These are phyloP conservation scores for Trogon melanurus DNA, from an alignment of 2,113 vertebrate genomes.

Conservation along the genomic window DNA sequence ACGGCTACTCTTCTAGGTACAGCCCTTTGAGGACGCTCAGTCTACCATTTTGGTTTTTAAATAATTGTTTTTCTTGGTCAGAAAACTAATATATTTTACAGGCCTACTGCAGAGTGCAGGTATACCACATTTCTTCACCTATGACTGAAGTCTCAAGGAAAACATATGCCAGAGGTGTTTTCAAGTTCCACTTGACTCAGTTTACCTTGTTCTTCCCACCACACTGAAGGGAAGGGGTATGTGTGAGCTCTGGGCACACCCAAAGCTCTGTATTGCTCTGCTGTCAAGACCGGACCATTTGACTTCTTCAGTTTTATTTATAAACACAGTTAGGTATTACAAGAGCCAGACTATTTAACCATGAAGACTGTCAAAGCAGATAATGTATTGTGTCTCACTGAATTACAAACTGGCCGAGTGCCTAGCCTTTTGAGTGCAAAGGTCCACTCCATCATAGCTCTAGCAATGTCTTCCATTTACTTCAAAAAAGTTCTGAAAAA, in stretches of 20 bases:
- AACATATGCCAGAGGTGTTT: not conserved
- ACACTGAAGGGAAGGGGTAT: not conserved
- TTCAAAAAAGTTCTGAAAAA: not conserved
- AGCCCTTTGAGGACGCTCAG: not conserved
- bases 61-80: not conserved
- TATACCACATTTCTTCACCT: not conserved
- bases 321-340: conserved; percentile 33
- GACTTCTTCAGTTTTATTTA: conserved; percentile 53
- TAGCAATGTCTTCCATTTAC: not conserved
- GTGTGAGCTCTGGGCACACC: not conserved
- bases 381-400: conserved; percentile 42
- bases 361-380: conserved; percentile 49
- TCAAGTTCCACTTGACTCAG: not conserved
- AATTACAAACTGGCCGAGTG: conserved; percentile 31
- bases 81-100: not conserved
- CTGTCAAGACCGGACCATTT: not conserved
- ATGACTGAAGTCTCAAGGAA: not conserved
- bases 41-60: not conserved
- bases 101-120: not conserved
- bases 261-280: not conserved
- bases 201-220: not conserved
- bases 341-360: conserved; percentile 43
- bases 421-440: conserved; percentile 26
- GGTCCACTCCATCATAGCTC: not conserved
- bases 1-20: not conserved